A percentile compares a stretch with the other conserved stretches of the same genome.
These are phyloP conservation scores for Spinibarbus caldwelli DNA, from an alignment of 2,797 vertebrate genomes.

Conservation along the genomic window DNA sequence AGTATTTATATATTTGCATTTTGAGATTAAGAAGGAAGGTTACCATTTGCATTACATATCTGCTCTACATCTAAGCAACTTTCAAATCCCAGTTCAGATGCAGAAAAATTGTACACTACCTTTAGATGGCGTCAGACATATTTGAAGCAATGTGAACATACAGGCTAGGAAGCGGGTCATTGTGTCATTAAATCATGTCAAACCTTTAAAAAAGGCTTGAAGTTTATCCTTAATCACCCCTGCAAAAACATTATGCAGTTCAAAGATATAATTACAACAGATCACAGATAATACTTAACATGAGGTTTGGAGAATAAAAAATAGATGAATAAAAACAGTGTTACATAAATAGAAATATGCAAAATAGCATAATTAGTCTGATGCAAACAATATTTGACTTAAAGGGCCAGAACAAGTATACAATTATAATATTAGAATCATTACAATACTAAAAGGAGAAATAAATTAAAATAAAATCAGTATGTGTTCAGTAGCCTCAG, in stretches of 20 bases:
- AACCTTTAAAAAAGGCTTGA: neutral
- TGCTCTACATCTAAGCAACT: neutral
- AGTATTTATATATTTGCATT: neutral
- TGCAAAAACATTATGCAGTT: constrained; percentile 7
- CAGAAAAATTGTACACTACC: constrained; percentile 44
- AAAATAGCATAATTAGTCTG: neutral
- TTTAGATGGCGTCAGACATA: constrained; percentile 38
- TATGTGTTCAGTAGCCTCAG: too few relatives aligned
- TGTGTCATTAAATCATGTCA: constrained; percentile 31
- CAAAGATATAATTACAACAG: neutral
- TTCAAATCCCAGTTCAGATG: neutral
- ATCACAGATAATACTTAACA: neutral
- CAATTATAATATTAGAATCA: neutral
- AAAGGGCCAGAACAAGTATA: neutral
- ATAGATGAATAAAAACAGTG: neutral
- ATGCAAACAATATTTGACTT: neutral
- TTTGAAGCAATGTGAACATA: constrained; percentile 42
- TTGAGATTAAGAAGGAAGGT: neutral
- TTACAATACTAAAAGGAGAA: neutral
- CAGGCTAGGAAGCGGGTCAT: constrained; percentile 33
- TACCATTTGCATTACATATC: neutral
- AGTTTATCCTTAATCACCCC: constrained; percentile 11
- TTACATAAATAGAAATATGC: constrained; percentile 11
- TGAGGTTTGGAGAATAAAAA: neutral
- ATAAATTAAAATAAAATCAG: neutral